Conservation (phyloP, 2,888 invertebrate genomes). For the Apotomis capreana region DNA sequence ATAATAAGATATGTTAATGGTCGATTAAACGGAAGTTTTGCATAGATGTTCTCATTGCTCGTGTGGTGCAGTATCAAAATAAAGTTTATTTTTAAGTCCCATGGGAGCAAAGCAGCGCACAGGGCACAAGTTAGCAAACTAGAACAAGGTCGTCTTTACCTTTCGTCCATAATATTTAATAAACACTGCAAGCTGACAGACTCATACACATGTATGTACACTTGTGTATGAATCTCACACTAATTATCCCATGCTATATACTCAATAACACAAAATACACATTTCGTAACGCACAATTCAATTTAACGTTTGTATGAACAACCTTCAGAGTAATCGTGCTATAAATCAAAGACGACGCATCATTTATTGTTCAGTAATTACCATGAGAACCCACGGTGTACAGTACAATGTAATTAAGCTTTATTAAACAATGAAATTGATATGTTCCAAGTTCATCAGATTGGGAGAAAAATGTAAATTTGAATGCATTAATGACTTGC, state of each 20-base stretch:
- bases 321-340: constrained; percentile 31
- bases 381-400: constrained; percentile 33
- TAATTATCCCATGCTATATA: not conserved
- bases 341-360: constrained; percentile 36
- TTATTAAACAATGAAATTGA: constrained; percentile 41
- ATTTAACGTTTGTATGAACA: constrained; percentile 30
- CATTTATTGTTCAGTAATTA: constrained; percentile 41
- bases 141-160: too few species aligned
- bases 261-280: constrained; percentile 26
- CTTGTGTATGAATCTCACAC: not conserved
- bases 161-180: too few species aligned
- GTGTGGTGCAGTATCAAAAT: too few species aligned
- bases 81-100: too few species aligned
- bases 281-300: constrained; percentile 36
- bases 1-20: too few species aligned
- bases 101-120: too few species aligned
- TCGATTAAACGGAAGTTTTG: too few species aligned
- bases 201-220: too few species aligned
- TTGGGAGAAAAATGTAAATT: constrained; percentile 21
- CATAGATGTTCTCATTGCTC: too few species aligned
- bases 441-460: constrained; percentile 39
- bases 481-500: constrained; percentile 5
- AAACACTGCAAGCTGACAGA: too few species aligned
- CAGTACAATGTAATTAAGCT: constrained; percentile 33
- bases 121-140: too few species aligned